Evolutionary conservation across 2,888 invertebrate species (phyloP).

Genomic region (Scaptomyza parva): DNA sequence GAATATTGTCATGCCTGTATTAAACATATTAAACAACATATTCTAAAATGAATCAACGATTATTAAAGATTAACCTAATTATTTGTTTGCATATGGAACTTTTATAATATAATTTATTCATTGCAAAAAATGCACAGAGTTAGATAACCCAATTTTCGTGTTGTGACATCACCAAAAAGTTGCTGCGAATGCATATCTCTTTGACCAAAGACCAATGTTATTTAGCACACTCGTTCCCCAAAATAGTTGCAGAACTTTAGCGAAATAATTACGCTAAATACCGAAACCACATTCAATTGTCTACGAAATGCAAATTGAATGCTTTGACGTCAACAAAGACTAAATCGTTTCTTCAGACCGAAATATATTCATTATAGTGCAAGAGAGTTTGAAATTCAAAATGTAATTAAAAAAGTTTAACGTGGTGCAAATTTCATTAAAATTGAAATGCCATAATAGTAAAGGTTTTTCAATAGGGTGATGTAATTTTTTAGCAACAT

Average conservation of each 20-base stretch:
- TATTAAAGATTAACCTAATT: no score
- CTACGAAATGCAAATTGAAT: conserved; percentile 35
- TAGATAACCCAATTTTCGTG: conserved; percentile 44
- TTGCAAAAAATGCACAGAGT: no score
- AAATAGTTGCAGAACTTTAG: conserved; percentile 59
- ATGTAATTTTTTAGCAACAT: not conserved
- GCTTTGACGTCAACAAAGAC: not conserved
- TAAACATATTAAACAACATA: no score
- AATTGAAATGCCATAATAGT: not conserved
- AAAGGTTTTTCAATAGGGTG: not conserved
- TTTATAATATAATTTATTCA: no score
- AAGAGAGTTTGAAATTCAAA: not conserved
- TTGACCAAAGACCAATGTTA: no score
- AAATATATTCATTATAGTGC: not conserved
- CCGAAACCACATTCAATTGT: conserved; percentile 49
- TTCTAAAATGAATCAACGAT: no score
- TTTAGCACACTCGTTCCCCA: conserved; percentile 64
- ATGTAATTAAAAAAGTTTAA: not conserved
- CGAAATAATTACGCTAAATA: conserved; percentile 67
- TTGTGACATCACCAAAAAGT: conserved; percentile 15
- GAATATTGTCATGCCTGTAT: not conserved
- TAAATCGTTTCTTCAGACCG: conserved; percentile 5
- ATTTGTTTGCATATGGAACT: no score
- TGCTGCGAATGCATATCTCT: conserved; percentile 15
- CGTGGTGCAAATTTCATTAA: not conserved